Base-by-base conservation (phyloP, 2,888 invertebrate species). In the Patella ulyssiponensis region DNA sequence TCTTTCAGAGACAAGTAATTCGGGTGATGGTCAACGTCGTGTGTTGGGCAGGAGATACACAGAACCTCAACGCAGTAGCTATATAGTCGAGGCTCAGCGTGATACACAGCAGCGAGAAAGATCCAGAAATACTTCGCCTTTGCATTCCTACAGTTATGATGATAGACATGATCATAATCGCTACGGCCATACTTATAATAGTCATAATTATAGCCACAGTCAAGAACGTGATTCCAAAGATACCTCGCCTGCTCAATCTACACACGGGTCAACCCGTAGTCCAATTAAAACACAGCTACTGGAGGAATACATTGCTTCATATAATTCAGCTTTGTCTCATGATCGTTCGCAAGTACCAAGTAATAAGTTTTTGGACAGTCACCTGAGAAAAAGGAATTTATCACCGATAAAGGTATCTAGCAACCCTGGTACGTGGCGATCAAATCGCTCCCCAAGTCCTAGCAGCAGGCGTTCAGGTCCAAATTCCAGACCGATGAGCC, bases 251-350 rank as follows among this genome's bases (percentile, higher is more conserved):
- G 20, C 64, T 64, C 64, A 64, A 20, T 64, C 64, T 0, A 64
- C 64, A 64, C 20, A 64, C 11, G 23, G 64, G 11, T 23, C 12
- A 23, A 12, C 64, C 20, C 20, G 64, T 23, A 64, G 64, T 64
- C 64, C 64, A 20, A 64, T 64, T 64, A 64, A 64, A 64, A 20
- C 20, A 14, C 23, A 23, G 64, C 23, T 64, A 23, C 23, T 64
- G 64, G 64, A 64, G 11, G 64, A 64, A 23, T 64, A 64, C 64
- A 64, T 64, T 20, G 64, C 64, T 64, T 64, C 64, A 20, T 64
- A 64, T 23, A 64, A 64, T 64, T 64, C 64, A 9, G 20, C 64
- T 11, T 20, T 64, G 20, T 64, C 64, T 64, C 64, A 64, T 20
- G 64, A 64, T 23, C 64, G 64, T 9, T 64, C 64, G 17, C 64